Evolutionary conservation across 2,888 invertebrate species (phyloP), one percentile per base, ranked within the genome.

Genomic region (Euzetes globulus): DNA sequence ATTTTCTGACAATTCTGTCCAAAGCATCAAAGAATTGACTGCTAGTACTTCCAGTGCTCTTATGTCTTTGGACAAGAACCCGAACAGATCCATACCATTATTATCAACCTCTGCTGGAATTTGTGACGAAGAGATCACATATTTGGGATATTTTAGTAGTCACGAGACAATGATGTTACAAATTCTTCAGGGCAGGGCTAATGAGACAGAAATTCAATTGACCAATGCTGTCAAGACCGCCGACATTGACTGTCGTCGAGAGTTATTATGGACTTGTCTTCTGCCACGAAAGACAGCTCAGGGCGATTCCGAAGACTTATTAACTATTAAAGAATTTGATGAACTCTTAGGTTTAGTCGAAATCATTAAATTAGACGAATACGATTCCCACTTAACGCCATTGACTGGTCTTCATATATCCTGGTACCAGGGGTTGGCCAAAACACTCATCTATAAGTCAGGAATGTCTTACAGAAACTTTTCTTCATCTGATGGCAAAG

Each of bases 201-300:
- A 83, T 27, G 83, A 84, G 3, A 87, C 87, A 0, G 85, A 86
- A 68, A 83, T 83, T 63, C 85, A 86, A 78, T 87, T 90, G 50
- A 82, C 83, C 27, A 84, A 85, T 37, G 87, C 89, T 85, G 87
- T 89, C 4, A 84, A 86, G 15, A 85, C 85, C 79, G 89, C 89
- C 22, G 87, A 87, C 80, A 84, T 88, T 17, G 87, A 89, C 80
- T 90, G 90, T 81, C 84, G 88, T 71, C 87, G 88, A 50, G 88
- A 89, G 81, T 82, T 87, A n/a, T 82, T 90, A 5, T 90, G 90
- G 90, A 87, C 88, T 78, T 86, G 88, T 79, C 83, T 90, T 73
- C 82, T 88, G n/a, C 77, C 52, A 55, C 11, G 29, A 72, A 3
- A 76, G 25, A 33, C 17, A 22, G 11, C 17, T 9, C 82, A 63